These are phyloP conservation scores for Hoplias malabaricus DNA, from an alignment of 2,113 vertebrate genomes.

Conservation along the genomic window DNA sequence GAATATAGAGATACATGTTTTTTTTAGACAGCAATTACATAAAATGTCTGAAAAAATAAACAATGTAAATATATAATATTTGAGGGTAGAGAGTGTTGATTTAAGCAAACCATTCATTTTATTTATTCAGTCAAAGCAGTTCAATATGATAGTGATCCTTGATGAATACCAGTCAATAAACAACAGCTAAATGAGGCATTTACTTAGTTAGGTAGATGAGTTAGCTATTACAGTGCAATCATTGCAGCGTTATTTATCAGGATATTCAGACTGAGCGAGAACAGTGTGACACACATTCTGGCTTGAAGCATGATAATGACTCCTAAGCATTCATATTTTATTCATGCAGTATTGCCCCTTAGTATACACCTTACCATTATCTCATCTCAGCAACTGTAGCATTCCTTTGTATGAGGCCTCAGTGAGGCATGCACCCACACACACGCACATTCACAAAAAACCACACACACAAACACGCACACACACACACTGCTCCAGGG, in stretches of 20 bases:
- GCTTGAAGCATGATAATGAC: slow-evolving; percentile 48
- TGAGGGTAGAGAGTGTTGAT: no score
- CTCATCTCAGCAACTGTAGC: slow-evolving; percentile 43
- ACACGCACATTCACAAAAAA: slow-evolving; percentile 55
- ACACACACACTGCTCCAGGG: slow-evolving; percentile 72
- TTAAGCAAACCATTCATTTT: no score
- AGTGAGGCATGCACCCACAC: slow-evolving; percentile 12
- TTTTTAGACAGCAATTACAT: background rate
- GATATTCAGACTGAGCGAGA: slow-evolving; percentile 34
- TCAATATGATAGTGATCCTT: no score
- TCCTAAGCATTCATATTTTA: slow-evolving; percentile 53
- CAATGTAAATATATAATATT: background rate
- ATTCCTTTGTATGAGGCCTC: slow-evolving; percentile 44
- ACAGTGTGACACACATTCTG: slow-evolving; percentile 42
- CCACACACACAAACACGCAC: slow-evolving; percentile 25
- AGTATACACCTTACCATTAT: slow-evolving; percentile 44
- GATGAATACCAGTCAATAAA: slow-evolving; percentile 2
- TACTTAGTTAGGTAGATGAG: background rate
- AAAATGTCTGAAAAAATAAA: background rate
- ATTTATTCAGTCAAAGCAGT: no score
- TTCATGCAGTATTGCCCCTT: slow-evolving; percentile 48
- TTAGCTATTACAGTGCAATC: background rate
- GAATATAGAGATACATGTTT: no score
- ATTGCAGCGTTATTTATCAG: slow-evolving; percentile 20
- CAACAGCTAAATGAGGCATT: background rate